Base-by-base conservation (phyloP, 2,888 invertebrate genomes). In the Scaptomyza flava region DNA sequence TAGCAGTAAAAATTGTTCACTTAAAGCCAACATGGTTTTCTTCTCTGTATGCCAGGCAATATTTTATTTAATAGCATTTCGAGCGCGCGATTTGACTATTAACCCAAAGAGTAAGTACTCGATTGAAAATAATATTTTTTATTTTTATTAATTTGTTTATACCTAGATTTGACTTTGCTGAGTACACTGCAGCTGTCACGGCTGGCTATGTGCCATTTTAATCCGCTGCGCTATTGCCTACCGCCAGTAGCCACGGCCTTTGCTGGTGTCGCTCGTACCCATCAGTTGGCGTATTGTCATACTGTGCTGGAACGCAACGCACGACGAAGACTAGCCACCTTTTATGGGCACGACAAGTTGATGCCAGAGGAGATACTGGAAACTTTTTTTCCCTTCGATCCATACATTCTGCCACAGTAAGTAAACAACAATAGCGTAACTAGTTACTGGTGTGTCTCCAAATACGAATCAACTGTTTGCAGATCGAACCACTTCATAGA, bases 211-310 rank as follows among this genome's bases (percentile, higher is more conserved):
- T 96, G 96, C 81, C 93, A 94, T 34, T 93, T 99, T 66, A 99
- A 99, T 92, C 99, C 99, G 0, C 93, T 99, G 20, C 94, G 95
- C 57, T 94, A 96, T 1, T 98, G 98, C 89, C 94, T 95, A 41
- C 94, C 95, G 0, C 94, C 95, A 1, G 95, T 98, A 14, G 95
- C 95, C 0, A 95, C 95, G 69, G 95, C 95, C 20, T 98, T 98
- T 91, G 95, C 97, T 0, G 94, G 96, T 0, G 94, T 97, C 1
- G 96, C 97, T 0, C 94, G 96, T 52, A 94, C 95, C 9, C 96
- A 98, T 91, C 98, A 98, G 89, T 93, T 99, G 56, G 97, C 96
- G 0, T 98, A 98, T 92, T 98, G 98, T 91, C 96, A 97, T 90
- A 94, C 97, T 0, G 94, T 98, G 48, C 95, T 98, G 41, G 98